Evolutionary conservation across 53 echinoderm and acorn worm species (phyloP), one percentile per base, ranked within the genome.

Genomic region (Paelopatides confundens): DNA sequence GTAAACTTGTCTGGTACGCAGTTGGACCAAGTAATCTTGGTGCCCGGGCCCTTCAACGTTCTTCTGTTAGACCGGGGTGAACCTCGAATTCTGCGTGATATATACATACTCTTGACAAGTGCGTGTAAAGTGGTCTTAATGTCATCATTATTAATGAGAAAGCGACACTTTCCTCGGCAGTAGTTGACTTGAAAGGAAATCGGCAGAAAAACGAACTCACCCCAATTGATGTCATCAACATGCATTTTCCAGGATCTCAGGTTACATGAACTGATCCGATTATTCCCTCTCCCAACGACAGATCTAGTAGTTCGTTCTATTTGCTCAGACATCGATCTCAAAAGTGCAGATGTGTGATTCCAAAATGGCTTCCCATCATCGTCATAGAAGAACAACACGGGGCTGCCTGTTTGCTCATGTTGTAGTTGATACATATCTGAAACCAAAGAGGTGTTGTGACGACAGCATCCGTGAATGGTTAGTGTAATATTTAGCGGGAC

Each of bases 341-440:
- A 43, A 12, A 35, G 40, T 9, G 46, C 3, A 3, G 13, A 17
- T 1, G 40, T 23, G 7, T 74, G 23, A 9, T 40, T 39, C 74
- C 26, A 74, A 36, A 74, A 43, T 38, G 10, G 26, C 39, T 26
- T 23, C 12, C 18, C 24, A 13, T 43, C 74, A 21, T 74, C 74
- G 28, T 74, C 74, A 27, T 74, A 74, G 23, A 74, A 74, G 28
- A 74, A 40, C 74, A 74, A 21, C 1, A 40, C 26, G 27, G 74
- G 74, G 23, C 74, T 74, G 43, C 39, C 21, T 10, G 18, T 3
- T 26, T 21, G 18, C 23, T 24, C 29, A n/a, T 24, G 26, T 3
- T 38, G 40, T 26, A 74, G 26, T 74, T 74, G 74, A 23, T 74
- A 74, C n/a, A 74, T 24, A 7, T 74, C 74, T 2, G 40, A 23